Percentiles rank a stretch among this genome's conserved stretches.
These are phyloP conservation scores for Abrostola triplasia DNA, from an alignment of 2,888 invertebrate genomes.

Conservation along the genomic window DNA sequence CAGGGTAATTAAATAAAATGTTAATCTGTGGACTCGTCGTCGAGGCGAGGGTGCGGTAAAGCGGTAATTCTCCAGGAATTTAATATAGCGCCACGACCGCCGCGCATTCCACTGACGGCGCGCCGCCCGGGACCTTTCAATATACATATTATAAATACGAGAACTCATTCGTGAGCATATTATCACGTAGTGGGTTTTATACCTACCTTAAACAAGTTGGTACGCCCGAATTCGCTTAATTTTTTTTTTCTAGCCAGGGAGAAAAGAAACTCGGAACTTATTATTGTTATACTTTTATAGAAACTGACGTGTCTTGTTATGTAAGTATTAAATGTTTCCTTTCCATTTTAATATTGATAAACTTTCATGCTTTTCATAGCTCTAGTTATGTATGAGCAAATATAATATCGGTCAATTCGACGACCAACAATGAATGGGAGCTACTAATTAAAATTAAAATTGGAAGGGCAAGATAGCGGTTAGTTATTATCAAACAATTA, in stretches of 20 bases:
- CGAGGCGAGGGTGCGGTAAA: slow-evolving; percentile 28
- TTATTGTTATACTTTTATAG: background rate
- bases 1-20: slow-evolving; percentile 47
- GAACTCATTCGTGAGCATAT: slow-evolving; percentile 23
- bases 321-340: background rate
- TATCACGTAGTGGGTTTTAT: slow-evolving; percentile 39
- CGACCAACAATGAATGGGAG: no score
- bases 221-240: background rate
- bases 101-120: slow-evolving; percentile 60
- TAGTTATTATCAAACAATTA: no score
- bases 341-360: no score
- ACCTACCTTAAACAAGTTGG: background rate
- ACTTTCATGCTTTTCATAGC: no score
- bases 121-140: slow-evolving; percentile 30
- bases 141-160: slow-evolving; percentile 25
- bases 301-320: background rate
- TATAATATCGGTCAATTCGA: no score
- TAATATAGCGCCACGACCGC: slow-evolving; percentile 69
- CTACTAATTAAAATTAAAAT: no score
- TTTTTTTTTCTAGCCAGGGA: background rate
- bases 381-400: no score
- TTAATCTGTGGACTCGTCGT: slow-evolving; percentile 48
- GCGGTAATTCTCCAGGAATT: slow-evolving; percentile 72
- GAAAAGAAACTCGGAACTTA: background rate
- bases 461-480: no score